Evolutionary conservation across 2,113 vertebrate genomes (phyloP), one percentile per base, ranked within the genome.

Genomic region (Halcyon malimbica): DNA sequence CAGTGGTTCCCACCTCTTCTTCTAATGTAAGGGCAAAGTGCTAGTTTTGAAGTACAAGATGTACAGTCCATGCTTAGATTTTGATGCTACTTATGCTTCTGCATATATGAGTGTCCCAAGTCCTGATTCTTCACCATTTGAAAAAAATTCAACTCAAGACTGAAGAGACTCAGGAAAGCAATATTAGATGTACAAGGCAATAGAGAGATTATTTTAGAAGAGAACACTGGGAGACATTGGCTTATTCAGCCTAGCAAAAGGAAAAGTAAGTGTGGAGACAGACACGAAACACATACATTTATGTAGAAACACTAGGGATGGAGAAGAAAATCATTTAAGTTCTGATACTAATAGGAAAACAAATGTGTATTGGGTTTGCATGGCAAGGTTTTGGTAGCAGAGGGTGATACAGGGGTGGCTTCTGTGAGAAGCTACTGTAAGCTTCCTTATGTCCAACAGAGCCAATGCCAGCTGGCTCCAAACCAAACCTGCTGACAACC

Each of bases 401-500:
- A 10, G 35, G 4, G 4, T 7, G 13, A 5, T 54, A 54, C 51
- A 31, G 20, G 20, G 11, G 37, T 33, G 37, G 19, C 37, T 56
- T 41, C 37, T 42, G 28, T 25, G 21, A 41, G 51, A 56, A 73
- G 50, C 15, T 41, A 20, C 28, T 31, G 23, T 51, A 41, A 74
- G 6, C 11, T 42, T 74, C 51, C 70, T 37, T 23, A 3, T 13
- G 16, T 42, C 70, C 6, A 3, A 41, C 13, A 24, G 28, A 41
- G 37, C 51, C 48, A 23, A 33, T 17, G 2, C 33, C 51, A 73
- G 37, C 5, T 8, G 13, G 20, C 28, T 54, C 35, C 35, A 31
- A 54, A 35, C 2, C 2, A 9, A 26, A 73, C 35, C 35, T 1
- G 3, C 18, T 2, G 3, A 10, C 31, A 35, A 19, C 10, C 35